A percentile compares a stretch with the other conserved stretches of the same genome.
Evolutionary conservation across 2,888 invertebrate genomes (phyloP).

Genomic region (Mythimna lalbum): DNA sequence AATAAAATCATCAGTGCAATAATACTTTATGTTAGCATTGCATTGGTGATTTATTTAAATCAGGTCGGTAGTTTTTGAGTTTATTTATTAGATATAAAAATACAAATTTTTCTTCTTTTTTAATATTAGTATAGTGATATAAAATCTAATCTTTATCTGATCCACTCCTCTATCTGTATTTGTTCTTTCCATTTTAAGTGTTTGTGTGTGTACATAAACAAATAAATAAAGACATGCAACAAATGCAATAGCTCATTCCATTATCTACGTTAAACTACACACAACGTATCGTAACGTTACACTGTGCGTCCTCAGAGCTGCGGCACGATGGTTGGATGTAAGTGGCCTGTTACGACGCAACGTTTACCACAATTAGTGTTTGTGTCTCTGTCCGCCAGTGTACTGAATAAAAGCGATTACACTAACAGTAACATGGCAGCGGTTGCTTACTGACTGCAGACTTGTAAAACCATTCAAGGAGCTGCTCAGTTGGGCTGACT

Average conservation of each 20-base stretch:
- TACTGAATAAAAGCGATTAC: conserved; percentile 53
- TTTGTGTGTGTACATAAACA: neutral
- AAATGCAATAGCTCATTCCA: conserved; percentile 5
- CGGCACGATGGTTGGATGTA: conserved; percentile 39
- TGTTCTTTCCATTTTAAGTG: too few species aligned
- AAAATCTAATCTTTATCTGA: too few species aligned
- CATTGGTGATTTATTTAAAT: too few species aligned
- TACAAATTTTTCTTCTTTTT: too few species aligned
- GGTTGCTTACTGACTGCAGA: conserved; percentile 24
- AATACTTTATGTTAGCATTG: too few species aligned
- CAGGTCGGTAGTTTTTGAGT: too few species aligned
- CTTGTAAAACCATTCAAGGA: conserved; percentile 32
- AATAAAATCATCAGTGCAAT: too few species aligned
- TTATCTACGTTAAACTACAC: conserved; percentile 12
- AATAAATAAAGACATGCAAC: neutral
- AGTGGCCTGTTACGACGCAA: conserved; percentile 50
- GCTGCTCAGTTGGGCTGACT: conserved; percentile 7
- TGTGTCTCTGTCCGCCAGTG: conserved; percentile 38
- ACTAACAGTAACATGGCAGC: conserved; percentile 48
- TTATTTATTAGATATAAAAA: too few species aligned
- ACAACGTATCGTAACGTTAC: conserved; percentile 16
- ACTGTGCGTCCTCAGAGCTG: conserved; percentile 23
- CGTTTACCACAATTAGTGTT: conserved; percentile 59
- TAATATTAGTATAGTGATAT: neutral
- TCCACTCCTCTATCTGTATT: too few species aligned